A percentile compares a stretch with the other conserved stretches of the same genome.
Conservation (phyloP, 2,888 invertebrate species). For the Conomelus anceps region DNA sequence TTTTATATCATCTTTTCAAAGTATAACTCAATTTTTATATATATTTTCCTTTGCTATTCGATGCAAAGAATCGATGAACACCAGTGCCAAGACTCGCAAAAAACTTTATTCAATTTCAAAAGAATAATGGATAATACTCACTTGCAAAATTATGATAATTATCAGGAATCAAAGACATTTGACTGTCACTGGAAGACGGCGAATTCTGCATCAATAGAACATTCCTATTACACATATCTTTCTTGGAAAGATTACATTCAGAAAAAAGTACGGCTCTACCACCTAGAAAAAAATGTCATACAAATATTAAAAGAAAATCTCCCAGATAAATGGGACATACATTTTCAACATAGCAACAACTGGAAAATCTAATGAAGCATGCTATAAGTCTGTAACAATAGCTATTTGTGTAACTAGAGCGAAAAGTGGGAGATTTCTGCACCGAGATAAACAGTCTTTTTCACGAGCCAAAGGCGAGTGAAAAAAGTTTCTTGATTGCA, state of each 20-base stretch:
- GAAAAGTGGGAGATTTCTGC: too few species aligned
- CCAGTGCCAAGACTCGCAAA: slow-evolving; percentile 4
- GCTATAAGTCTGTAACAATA: too few species aligned
- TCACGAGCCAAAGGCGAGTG: too few species aligned
- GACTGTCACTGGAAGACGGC: neutral
- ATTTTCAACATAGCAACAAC: too few species aligned
- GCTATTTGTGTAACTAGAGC: too few species aligned
- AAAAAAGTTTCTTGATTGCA: too few species aligned
- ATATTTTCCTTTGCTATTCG: too few species aligned
- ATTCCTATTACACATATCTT: neutral
- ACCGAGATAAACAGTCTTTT: too few species aligned
- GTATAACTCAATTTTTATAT: too few species aligned
- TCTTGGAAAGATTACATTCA: neutral
- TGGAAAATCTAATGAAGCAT: too few species aligned
- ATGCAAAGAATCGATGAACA: too few species aligned
- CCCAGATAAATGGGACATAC: neutral
- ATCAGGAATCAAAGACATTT: neutral
- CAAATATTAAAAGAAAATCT: neutral
- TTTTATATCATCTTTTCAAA: too few species aligned
- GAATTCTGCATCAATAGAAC: neutral
- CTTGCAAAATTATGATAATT: neutral
- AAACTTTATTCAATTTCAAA: neutral
- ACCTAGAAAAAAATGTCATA: neutral
- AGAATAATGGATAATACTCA: slow-evolving; percentile 5
- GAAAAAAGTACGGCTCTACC: neutral